A percentile compares a stretch with the other conserved stretches of the same genome.
Conservation (phyloP, 2,113 vertebrate genomes). For the Hippocampus mohnikei region DNA sequence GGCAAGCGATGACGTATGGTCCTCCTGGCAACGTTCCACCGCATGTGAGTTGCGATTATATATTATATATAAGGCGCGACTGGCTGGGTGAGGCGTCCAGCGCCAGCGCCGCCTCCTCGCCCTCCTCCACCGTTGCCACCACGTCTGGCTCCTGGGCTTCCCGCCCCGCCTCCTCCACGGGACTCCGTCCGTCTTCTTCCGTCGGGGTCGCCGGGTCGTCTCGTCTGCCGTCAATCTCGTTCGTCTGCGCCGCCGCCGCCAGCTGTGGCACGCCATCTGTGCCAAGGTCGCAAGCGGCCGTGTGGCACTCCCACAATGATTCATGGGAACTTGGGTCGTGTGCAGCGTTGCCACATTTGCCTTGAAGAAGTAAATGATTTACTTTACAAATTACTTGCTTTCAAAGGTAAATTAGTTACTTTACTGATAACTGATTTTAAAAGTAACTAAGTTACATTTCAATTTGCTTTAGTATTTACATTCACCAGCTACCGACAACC, state of each 20-base stretch:
- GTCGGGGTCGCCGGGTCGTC: slow-evolving; percentile 65
- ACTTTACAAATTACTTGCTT: too few species aligned
- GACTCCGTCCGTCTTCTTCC: slow-evolving; percentile 54
- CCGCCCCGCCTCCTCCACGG: slow-evolving; percentile 59
- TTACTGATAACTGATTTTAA: too few species aligned
- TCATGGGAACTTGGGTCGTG: slow-evolving; percentile 67
- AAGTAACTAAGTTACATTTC: too few species aligned
- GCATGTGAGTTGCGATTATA: slow-evolving; percentile 15
- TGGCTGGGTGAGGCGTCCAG: slow-evolving; percentile 43
- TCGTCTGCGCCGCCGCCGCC: slow-evolving; percentile 51
- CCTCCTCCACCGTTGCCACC: slow-evolving; percentile 60
- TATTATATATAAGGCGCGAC: slow-evolving; percentile 19
- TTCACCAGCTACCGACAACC: too few species aligned
- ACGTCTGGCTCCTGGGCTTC: slow-evolving; percentile 49
- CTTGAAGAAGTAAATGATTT: too few species aligned
- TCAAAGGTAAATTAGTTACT: too few species aligned
- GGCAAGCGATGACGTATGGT: slow-evolving; percentile 45
- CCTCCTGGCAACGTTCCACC: slow-evolving; percentile 27
- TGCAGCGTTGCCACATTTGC: slow-evolving; percentile 41
- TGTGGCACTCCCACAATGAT: slow-evolving; percentile 52
- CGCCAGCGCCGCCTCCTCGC: slow-evolving; percentile 56
- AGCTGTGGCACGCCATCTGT: slow-evolving; percentile 69
- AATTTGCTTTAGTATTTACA: too few species aligned
- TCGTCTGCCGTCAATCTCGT: slow-evolving; percentile 67
- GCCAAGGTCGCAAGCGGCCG: slow-evolving; percentile 69